Conservation (phyloP, 2,797 vertebrate species). For the Centroberyx gerrardi region DNA sequence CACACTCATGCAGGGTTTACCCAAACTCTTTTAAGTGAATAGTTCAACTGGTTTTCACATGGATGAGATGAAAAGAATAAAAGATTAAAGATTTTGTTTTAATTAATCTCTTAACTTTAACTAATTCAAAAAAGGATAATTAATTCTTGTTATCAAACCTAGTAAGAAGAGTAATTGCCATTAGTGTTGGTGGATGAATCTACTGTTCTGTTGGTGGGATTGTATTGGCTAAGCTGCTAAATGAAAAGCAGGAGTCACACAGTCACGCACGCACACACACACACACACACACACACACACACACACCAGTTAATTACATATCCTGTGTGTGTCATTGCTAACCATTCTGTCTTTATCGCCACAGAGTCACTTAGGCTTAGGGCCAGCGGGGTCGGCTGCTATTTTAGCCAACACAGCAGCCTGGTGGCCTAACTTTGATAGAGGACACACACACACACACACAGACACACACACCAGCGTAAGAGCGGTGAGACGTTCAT, state of each 20-base stretch:
- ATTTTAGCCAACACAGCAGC: constrained; percentile 77
- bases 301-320: constrained; percentile 71
- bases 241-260: constrained; percentile 45
- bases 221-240: constrained; percentile 58
- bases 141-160: too few relatives aligned
- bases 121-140: constrained; percentile 48
- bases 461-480: neutral
- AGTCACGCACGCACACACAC: constrained; percentile 14
- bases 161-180: constrained; percentile 23
- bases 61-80: constrained; percentile 7
- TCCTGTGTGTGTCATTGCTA: constrained; percentile 69
- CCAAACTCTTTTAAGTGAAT: neutral
- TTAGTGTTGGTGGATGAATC: constrained; percentile 52
- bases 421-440: constrained; percentile 62
- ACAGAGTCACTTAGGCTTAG: constrained; percentile 75
- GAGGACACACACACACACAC: constrained; percentile 36
- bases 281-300: constrained; percentile 30
- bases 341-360: constrained; percentile 73
- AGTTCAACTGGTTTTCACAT: too few relatives aligned
- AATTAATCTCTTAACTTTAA: constrained; percentile 34
- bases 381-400: constrained; percentile 61
- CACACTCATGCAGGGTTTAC: neutral
- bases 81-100: neutral
- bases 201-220: constrained; percentile 44
- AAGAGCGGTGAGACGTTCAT: constrained; percentile 49